A percentile compares a stretch with the other conserved stretches of the same genome.
phyloP scores from a whole-genome alignment of 92 coral and sea anemone genomes.

The Micromussa lordhowensis region DNA sequence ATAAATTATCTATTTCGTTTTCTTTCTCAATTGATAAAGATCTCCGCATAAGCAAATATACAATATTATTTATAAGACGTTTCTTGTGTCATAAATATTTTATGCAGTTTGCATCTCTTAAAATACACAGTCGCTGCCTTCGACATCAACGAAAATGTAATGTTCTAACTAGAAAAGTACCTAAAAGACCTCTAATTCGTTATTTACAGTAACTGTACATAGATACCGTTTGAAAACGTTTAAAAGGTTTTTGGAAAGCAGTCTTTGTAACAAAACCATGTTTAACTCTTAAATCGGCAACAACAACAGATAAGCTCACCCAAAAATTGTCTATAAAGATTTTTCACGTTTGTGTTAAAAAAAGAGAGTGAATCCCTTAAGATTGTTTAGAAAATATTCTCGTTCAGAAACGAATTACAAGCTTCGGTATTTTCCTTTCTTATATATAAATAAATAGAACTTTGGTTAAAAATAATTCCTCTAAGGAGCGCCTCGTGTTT shows the following conservation, averaged over 20 bases:
- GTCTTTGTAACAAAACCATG: slow-evolving; percentile 19
- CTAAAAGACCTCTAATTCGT: slow-evolving; percentile 24
- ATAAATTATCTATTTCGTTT: slow-evolving; percentile 85
- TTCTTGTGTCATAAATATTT: slow-evolving; percentile 78
- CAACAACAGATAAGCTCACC: not conserved
- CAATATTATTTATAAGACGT: slow-evolving; percentile 77
- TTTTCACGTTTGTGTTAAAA: slow-evolving; percentile 1
- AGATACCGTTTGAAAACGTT: slow-evolving; percentile 9
- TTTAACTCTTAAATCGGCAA: not conserved
- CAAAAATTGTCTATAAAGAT: not conserved
- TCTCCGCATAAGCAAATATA: slow-evolving; percentile 79
- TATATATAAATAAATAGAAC: slow-evolving; percentile 76
- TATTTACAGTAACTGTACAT: slow-evolving; percentile 51
- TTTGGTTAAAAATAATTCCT: slow-evolving; percentile 31
- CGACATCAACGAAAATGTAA: slow-evolving; percentile 31
- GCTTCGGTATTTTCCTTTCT: slow-evolving; percentile 20
- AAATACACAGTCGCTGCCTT: slow-evolving; percentile 70
- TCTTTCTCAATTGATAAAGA: slow-evolving; percentile 78
- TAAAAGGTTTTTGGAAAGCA: slow-evolving; percentile 13
- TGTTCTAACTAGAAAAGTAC: slow-evolving; percentile 30
- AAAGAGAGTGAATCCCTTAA: slow-evolving; percentile 1
- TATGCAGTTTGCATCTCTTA: slow-evolving; percentile 69
- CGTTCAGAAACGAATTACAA: slow-evolving; percentile 37
- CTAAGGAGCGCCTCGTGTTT: slow-evolving; percentile 23
- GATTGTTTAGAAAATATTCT: not conserved